Percentiles rank a stretch among this genome's conserved stretches.
phyloP scores from a whole-genome alignment of 2,888 invertebrate species.

The Timandra comae region DNA sequence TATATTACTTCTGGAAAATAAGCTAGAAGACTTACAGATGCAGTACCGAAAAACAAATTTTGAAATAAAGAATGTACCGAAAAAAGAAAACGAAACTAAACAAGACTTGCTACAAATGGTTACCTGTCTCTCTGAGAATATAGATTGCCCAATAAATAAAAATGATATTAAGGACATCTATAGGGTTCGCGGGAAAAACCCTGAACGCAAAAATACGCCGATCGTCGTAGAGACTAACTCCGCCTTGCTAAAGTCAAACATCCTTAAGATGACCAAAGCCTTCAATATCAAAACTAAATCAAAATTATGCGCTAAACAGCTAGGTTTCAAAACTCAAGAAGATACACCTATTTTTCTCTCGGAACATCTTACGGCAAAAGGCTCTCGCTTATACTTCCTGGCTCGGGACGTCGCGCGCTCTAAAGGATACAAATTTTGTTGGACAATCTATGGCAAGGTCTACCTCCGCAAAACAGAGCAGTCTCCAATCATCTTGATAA shows the following conservation, averaged over 20 bases:
- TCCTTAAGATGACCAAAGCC: constrained; percentile 8
- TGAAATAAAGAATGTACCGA: constrained; percentile 19
- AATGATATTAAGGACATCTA: constrained; percentile 15
- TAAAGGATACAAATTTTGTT: constrained; percentile 1
- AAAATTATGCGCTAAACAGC: constrained; percentile 13
- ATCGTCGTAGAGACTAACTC: neutral
- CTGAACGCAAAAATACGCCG: constrained; percentile 1
- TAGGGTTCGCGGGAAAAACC: constrained; percentile 6
- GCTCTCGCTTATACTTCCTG: constrained; percentile 10
- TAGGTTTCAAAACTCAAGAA: constrained; percentile 7
- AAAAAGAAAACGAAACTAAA: constrained; percentile 8
- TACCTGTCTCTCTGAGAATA: constrained; percentile 2
- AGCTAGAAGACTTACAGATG: constrained; percentile 13
- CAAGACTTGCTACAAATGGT: constrained; percentile 14
- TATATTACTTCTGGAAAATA: constrained; percentile 1
- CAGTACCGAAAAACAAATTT: constrained; percentile 8
- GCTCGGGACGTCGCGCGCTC: constrained; percentile 9
- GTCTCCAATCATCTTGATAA: constrained; percentile 3
- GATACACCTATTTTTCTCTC: constrained; percentile 7
- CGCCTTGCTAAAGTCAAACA: constrained; percentile 1
- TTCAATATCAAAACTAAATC: constrained; percentile 11
- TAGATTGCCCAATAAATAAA: constrained; percentile 8
- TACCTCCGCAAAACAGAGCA: constrained; percentile 4
- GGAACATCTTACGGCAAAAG: constrained; percentile 10
- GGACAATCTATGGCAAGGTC: constrained; percentile 6